Base-by-base conservation (phyloP, 2,113 vertebrate genomes). In the Charina bottae region DNA sequence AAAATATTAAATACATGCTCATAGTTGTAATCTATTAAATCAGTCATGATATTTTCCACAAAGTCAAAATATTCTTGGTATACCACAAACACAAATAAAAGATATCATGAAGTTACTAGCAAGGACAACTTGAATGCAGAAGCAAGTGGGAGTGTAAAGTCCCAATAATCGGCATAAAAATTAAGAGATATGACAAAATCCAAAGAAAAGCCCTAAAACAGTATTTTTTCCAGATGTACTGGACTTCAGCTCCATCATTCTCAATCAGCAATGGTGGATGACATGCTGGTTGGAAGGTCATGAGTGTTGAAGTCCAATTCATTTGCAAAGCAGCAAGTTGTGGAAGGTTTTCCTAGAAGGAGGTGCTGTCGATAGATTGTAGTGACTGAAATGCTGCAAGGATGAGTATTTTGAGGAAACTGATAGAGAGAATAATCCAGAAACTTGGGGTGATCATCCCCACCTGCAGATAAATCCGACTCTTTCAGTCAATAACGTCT, bases 21-120 rank as follows among this genome's bases (percentile, higher is more conserved):
- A 92, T 58, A 56, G 54, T 68, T 6, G 53, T 9, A n/a, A 91
- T 90, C 64, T 92, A 42, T 89, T 86, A 33, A 90, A 58, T 1
- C 3, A 7, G 7, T 89, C 68, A 26, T 93, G 64, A 37, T 0
- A 5, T 72, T 49, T 92, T 15, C 68, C 49, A 26, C 46, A 72
- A 89, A 90, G 89, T 88, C 0, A 4, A 68, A 86, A 72, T 68
- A 26, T 78, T 8, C 54, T 59, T 86, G 3, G 24, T 9, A 85
- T n/a, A 85, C 54, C 26, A 78, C 53, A 42, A 72, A 37, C 24
- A 91, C 8, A 78, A 19, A 58, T 33, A 37, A 9, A 23, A 64
- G 54, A 58, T 55, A 87, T 28, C 55, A 28, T 86, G 23, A 83
- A 33, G 28, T 68, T 68, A 42, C 54, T 87, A 64, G 12, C n/a